Base-by-base conservation (phyloP, 2,888 invertebrate genomes). In the Tortrix viridana region DNA sequence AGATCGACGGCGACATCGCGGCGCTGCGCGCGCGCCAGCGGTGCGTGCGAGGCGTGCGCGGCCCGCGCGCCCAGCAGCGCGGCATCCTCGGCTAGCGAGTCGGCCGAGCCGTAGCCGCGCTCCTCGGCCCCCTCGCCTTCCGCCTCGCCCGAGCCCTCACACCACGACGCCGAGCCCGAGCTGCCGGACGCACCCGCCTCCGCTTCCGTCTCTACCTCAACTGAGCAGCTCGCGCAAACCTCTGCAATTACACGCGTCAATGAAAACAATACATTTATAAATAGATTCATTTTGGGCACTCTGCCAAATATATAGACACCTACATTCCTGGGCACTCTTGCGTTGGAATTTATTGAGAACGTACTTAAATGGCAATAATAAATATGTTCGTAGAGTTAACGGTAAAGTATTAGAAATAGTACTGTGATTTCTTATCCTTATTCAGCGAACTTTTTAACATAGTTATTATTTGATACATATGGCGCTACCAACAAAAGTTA, bases 41-140 rank as follows among this genome's bases (percentile, higher is more conserved):
- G 81, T 50, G 76, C 74, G 48, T 77, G 84, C 49, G 68, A 67
- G n/a, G 53, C 41, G 18, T n/a, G 62, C 26, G 76, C 86, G 47
- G 77, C 86, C 46, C 89, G 50, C 50, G 50, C 50, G 50, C 50
- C 89, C 18, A 91, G 83, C 67, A 91, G 77, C 53, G 91, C 91
- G 5, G 91, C 85, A 72, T 91, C 90, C 71, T 85, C 94, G 70
- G 84, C 94, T 76, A 89, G 81, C 54, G 92, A 92, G 79, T 93
- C 93, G 1, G 87, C 92, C 59, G 92, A 92, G 49, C 93, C 94
- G 70, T 93, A 94, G 48, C 93, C 93, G 37, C 88, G 83, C 75
- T 88, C 89, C 67, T 87, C 88, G 7, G 82, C 93, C 20, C 82
- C 86, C 2, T 81, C 86, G 50, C 80, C 85, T 5, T 86, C 91